phyloP scores from a whole-genome alignment of 2,113 vertebrate genomes.

The Speoplatyrhinus poulsoni region DNA sequence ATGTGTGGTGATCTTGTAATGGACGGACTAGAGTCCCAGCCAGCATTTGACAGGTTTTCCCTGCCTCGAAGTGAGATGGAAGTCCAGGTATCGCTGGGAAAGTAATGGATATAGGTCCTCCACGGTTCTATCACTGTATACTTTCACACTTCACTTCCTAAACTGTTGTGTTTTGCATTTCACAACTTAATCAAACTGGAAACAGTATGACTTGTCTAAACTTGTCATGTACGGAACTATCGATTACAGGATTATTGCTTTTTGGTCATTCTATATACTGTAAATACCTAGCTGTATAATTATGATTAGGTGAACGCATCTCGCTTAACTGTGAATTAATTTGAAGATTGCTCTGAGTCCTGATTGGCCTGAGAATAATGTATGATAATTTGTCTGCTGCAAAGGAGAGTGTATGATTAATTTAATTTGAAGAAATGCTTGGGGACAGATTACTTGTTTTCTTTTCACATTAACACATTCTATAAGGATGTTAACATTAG shows the following conservation, averaged over 20 bases:
- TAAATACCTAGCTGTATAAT: slow-evolving; percentile 53
- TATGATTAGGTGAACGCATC: slow-evolving; percentile 37
- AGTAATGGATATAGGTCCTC: too few relatives aligned
- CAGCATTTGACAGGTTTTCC: too few relatives aligned
- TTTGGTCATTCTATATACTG: slow-evolving; percentile 36
- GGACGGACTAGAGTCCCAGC: too few relatives aligned
- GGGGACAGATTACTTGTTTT: slow-evolving; percentile 19
- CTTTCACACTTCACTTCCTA: neutral
- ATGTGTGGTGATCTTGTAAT: too few relatives aligned
- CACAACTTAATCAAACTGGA: slow-evolving; percentile 34
- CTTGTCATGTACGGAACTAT: slow-evolving; percentile 29
- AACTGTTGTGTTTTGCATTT: slow-evolving; percentile 29
- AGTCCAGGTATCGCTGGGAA: too few relatives aligned
- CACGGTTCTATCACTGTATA: too few relatives aligned
- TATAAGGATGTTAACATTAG: slow-evolving; percentile 39
- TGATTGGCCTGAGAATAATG: slow-evolving; percentile 27
- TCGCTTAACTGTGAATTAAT: slow-evolving; percentile 61
- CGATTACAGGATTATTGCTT: slow-evolving; percentile 38
- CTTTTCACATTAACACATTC: slow-evolving; percentile 26
- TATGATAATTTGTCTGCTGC: slow-evolving; percentile 12
- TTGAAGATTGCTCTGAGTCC: slow-evolving; percentile 30
- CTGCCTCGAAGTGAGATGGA: too few relatives aligned
- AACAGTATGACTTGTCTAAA: slow-evolving; percentile 42
- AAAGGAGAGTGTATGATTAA: slow-evolving; percentile 18
- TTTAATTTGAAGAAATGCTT: slow-evolving; percentile 45